Evolutionary conservation across 2,797 vertebrate species (phyloP).

Genomic region (Garrulus glandarius): DNA sequence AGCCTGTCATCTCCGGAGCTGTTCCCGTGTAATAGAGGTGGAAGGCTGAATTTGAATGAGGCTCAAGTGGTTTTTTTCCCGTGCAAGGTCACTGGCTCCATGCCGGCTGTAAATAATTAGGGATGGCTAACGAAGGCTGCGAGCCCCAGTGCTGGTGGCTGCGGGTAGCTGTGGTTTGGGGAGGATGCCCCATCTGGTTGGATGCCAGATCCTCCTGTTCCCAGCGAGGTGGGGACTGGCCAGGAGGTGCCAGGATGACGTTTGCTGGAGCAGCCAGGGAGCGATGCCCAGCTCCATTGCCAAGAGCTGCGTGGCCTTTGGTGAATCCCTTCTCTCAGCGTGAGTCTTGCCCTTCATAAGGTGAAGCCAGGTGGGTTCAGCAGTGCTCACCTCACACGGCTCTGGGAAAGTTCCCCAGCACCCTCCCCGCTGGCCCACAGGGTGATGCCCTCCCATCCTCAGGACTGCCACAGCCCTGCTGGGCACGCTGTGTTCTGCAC

Average conservation of each 20-base stretch:
- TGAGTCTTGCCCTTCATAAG: accelerated
- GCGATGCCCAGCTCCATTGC: background rate
- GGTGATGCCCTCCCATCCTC: background rate
- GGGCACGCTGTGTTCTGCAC: accelerated
- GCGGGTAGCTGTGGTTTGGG: background rate
- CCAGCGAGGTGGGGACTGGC: background rate
- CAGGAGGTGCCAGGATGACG: background rate
- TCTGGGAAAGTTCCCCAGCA: background rate
- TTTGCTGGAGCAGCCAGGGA: background rate
- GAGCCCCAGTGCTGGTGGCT: background rate
- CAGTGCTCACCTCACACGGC: accelerated
- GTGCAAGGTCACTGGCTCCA: constrained; percentile 31
- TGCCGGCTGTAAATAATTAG: constrained; percentile 17
- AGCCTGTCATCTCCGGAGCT: constrained; percentile 46
- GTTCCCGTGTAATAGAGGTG: constrained; percentile 24
- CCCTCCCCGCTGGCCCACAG: accelerated
- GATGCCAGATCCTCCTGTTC: accelerated
- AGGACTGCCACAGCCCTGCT: background rate
- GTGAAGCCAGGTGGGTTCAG: background rate
- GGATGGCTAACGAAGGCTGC: background rate
- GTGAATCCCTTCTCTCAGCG: background rate
- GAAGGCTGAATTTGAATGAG: constrained; percentile 59
- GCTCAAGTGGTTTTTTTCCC: constrained; percentile 9
- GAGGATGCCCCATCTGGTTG: background rate
- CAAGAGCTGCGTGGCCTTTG: background rate